A percentile compares a stretch with the other conserved stretches of the same genome.
Conservation (phyloP, 2,888 invertebrate species). For the Galeopsomyia nigrocyanea region DNA sequence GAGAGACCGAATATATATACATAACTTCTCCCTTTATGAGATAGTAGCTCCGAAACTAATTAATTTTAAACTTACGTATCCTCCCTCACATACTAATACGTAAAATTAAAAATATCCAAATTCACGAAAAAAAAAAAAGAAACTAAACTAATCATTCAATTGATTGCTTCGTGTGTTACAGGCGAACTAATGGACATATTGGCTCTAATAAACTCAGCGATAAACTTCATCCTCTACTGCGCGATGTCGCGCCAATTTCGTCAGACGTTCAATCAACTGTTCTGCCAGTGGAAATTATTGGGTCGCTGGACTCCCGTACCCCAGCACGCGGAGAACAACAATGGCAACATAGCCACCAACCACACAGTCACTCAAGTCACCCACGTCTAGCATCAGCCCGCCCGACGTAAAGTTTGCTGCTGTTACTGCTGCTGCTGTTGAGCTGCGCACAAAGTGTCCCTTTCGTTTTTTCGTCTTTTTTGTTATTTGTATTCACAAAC, state of each 20-base stretch:
- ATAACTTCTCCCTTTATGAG: no score
- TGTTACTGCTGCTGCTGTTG: conserved; percentile 17
- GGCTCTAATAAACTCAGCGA: conserved; percentile 90
- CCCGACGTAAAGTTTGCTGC: conserved; percentile 46
- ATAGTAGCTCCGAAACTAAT: no score
- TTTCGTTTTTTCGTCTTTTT: no score
- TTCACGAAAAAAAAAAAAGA: no score
- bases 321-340: conserved; percentile 60
- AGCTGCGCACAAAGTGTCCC: no score
- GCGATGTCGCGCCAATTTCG: conserved; percentile 95
- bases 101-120: neutral
- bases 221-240: conserved; percentile 94
- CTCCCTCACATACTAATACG: no score
- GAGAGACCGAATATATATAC: no score
- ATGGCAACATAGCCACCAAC: conserved; percentile 62
- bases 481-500: no score
- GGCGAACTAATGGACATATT: conserved; percentile 89
- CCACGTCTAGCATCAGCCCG: conserved; percentile 62
- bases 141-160: neutral
- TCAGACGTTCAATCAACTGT: conserved; percentile 80
- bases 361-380: conserved; percentile 66
- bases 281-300: conserved; percentile 67
- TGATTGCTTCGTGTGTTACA: conserved; percentile 50
- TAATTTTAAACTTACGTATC: no score
- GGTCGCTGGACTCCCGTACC: conserved; percentile 62